phyloP scores from a whole-genome alignment of 2,113 vertebrate genomes.

The Tauraco erythrolophus region DNA sequence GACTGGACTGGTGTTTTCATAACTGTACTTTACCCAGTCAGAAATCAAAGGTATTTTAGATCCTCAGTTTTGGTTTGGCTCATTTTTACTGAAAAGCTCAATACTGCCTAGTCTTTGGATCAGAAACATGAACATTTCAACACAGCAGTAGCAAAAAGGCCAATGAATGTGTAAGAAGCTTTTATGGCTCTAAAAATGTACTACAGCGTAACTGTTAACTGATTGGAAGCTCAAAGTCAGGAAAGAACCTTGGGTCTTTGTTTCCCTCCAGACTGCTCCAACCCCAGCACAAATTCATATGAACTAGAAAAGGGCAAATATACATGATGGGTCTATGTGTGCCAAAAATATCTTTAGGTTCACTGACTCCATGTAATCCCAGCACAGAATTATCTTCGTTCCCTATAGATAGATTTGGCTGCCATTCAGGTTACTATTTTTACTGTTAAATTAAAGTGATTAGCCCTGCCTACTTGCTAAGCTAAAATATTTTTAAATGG shows the following conservation, averaged over 20 bases:
- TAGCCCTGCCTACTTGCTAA: not conserved
- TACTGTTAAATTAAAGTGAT: constrained; percentile 46
- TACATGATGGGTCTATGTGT: not conserved
- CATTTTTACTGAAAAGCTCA: not conserved
- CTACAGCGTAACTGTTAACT: not conserved
- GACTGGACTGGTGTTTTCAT: not conserved
- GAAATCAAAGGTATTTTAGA: not conserved
- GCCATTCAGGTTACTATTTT: constrained; percentile 38
- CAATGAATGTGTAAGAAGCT: not conserved
- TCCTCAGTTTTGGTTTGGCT: not conserved
- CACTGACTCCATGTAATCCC: not conserved
- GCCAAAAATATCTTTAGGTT: not conserved
- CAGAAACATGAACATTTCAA: not conserved
- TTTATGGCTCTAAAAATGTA: not conserved
- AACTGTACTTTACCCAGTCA: not conserved
- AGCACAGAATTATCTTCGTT: constrained; percentile 1
- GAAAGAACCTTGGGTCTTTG: not conserved
- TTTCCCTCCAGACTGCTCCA: not conserved
- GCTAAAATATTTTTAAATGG: not conserved
- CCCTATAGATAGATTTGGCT: not conserved
- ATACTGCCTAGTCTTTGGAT: not conserved
- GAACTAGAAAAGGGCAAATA: not conserved
- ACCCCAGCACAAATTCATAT: not conserved
- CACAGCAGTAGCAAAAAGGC: not conserved
- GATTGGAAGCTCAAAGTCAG: not conserved